Percentiles rank a stretch among this genome's conserved stretches.
These are phyloP conservation scores for Melipona quadrifasciata DNA, from an alignment of 1,140 invertebrate genomes.

Conservation along the genomic window DNA sequence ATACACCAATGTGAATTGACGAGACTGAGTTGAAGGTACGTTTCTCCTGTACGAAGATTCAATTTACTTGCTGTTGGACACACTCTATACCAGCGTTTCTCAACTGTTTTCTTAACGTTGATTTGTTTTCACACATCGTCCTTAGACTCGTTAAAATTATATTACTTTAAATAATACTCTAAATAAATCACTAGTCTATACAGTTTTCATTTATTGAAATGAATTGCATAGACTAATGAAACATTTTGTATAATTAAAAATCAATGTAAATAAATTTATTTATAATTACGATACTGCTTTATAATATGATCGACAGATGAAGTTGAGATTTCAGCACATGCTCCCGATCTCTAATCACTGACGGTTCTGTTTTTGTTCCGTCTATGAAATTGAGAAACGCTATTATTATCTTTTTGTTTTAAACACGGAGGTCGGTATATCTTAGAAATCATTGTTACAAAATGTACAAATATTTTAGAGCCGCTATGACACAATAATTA, in stretches of 20 bases:
- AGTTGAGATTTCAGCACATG: background rate
- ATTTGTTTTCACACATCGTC: background rate
- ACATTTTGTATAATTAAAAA: background rate
- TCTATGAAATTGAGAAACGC: conserved; percentile 22
- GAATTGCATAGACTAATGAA: background rate
- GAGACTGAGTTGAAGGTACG: conserved; percentile 64
- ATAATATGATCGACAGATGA: background rate
- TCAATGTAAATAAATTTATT: background rate
- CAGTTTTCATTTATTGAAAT: background rate
- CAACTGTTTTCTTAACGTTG: background rate
- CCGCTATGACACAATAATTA: conserved; percentile 34
- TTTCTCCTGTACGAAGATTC: conserved; percentile 3
- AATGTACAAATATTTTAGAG: conserved; percentile 42
- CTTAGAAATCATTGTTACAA: conserved; percentile 32
- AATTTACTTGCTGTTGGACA: conserved; percentile 7
- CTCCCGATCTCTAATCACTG: background rate
- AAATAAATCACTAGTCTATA: background rate
- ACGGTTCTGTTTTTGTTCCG: background rate
- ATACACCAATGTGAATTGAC: conserved; percentile 62
- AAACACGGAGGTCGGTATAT: conserved; percentile 12
- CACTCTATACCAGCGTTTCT: conserved; percentile 32
- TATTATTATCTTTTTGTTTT: background rate
- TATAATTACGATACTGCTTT: conserved; percentile 8
- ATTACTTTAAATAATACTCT: background rate
- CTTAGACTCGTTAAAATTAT: background rate